Evolutionary conservation across 1,140 invertebrate genomes (phyloP).

Genomic region (Mactra quadrangularis): DNA sequence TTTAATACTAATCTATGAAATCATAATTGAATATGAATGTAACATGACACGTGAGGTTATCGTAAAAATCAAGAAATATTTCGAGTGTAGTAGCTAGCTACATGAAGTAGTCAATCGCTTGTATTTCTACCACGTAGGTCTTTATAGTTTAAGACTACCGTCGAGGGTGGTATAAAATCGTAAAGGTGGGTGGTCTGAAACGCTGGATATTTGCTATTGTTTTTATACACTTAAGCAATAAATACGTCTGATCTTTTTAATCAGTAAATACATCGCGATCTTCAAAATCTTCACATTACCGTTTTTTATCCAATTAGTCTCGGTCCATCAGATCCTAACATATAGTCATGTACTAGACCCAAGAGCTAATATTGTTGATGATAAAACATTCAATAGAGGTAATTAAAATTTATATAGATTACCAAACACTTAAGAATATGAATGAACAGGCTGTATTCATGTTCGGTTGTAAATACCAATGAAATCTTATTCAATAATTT

Average conservation of each 20-base stretch:
- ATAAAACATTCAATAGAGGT: conserved; percentile 17
- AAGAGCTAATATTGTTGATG: neutral
- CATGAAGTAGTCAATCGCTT: no score
- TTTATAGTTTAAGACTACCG: neutral
- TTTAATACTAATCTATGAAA: no score
- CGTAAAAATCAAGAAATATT: no score
- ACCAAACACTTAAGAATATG: conserved; percentile 28
- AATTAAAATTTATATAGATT: conserved; percentile 26
- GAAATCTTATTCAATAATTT: neutral
- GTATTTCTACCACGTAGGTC: conserved; percentile 37
- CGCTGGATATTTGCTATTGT: conserved; percentile 18
- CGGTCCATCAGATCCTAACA: conserved; percentile 6
- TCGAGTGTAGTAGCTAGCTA: no score
- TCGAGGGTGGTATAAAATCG: conserved; percentile 13
- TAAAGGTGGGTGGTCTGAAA: conserved; percentile 16
- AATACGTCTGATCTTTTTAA: neutral
- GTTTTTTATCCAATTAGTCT: conserved; percentile 29
- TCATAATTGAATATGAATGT: no score
- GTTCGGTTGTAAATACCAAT: neutral
- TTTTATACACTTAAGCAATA: conserved; percentile 14
- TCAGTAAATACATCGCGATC: neutral
- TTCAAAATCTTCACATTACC: neutral
- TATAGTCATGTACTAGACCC: neutral
- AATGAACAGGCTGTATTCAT: neutral
- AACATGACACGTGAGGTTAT: no score